phyloP scores from a whole-genome alignment of 2,113 vertebrate species.

The Nothocercus nigrocapillus region DNA sequence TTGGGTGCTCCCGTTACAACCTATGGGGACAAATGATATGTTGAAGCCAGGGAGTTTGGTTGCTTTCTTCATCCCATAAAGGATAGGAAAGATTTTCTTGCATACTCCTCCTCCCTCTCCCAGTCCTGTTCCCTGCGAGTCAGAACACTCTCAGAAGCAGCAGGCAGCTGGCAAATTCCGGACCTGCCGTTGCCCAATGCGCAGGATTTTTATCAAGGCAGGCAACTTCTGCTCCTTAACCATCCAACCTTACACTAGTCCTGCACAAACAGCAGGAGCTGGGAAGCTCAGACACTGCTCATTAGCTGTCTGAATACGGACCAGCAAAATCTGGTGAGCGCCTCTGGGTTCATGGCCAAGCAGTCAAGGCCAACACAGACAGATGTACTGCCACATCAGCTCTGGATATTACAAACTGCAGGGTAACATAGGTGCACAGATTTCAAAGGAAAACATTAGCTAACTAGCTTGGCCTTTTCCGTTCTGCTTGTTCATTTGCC shows the following conservation, averaged over 20 bases:
- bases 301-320: background rate
- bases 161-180: background rate
- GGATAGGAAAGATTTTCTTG: background rate
- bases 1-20: background rate
- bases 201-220: background rate
- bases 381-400: background rate
- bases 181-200: background rate
- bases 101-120: background rate
- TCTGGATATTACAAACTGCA: background rate
- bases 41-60: background rate
- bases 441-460: background rate
- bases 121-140: background rate
- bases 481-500: background rate
- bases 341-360: background rate
- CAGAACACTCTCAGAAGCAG: background rate
- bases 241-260: background rate
- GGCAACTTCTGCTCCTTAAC: background rate
- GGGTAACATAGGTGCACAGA: background rate
- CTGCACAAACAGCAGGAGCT: accelerated
- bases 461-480: conserved; percentile 30
- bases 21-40: background rate
- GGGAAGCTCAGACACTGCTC: background rate
- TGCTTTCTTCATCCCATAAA: background rate
- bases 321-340: background rate
- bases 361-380: background rate